Percentiles rank a stretch among this genome's conserved stretches.
These are phyloP conservation scores for Diuraphis noxia DNA, from an alignment of 1,140 invertebrate species.

Conservation along the genomic window DNA sequence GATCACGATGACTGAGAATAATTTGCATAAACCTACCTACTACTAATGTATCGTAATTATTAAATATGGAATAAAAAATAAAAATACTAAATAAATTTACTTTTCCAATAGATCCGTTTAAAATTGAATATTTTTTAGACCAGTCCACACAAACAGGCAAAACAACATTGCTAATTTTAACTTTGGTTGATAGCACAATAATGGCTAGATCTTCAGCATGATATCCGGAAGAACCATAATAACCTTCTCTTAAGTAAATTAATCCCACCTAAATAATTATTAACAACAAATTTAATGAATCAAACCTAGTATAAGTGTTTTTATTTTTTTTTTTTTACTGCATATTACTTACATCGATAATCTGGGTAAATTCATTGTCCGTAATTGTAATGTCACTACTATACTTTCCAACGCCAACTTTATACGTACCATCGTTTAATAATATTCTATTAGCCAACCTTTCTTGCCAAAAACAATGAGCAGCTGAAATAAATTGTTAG, in stretches of 20 bases:
- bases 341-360: neutral
- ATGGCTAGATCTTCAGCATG: constrained; percentile 11
- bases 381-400: neutral
- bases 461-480: constrained; percentile 28
- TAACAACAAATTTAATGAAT: neutral
- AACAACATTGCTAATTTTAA: neutral
- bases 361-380: constrained; percentile 18
- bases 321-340: no score
- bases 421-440: neutral
- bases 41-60: neutral
- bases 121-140: neutral
- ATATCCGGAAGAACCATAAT: neutral
- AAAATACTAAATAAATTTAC: neutral
- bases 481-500: constrained; percentile 1
- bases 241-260: neutral
- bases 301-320: no score
- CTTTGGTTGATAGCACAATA: neutral
- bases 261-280: neutral
- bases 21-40: neutral
- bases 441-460: neutral
- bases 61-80: neutral
- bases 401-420: constrained; percentile 23
- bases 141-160: constrained; percentile 1
- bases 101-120: neutral
- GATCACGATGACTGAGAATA: no score